phyloP scores from a whole-genome alignment of 1,140 invertebrate genomes.

The Rhynchophorus ferrugineus region DNA sequence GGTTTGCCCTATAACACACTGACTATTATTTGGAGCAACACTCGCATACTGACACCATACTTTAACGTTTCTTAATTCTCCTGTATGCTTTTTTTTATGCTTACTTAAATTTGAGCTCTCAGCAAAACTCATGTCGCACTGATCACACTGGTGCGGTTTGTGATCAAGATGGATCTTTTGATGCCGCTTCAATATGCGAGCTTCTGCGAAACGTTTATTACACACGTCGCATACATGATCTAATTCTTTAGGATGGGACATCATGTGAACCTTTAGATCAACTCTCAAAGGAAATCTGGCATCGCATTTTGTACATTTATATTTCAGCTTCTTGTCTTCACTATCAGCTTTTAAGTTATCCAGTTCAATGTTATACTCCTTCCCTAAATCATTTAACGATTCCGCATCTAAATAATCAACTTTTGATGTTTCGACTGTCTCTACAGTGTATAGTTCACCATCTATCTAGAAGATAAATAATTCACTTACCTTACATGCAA shows the following conservation, averaged over 20 bases:
- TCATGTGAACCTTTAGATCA: slow-evolving; percentile 42
- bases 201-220: slow-evolving; percentile 43
- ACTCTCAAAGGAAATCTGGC: slow-evolving; percentile 36
- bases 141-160: slow-evolving; percentile 44
- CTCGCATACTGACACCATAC: background rate
- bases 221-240: slow-evolving; percentile 43
- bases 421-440: slow-evolving; percentile 1
- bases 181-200: slow-evolving; percentile 44
- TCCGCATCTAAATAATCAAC: background rate
- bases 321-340: slow-evolving; percentile 27
- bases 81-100: slow-evolving; percentile 46
- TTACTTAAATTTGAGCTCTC: slow-evolving; percentile 45
- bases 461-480: slow-evolving; percentile 10
- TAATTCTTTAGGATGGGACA: slow-evolving; percentile 38
- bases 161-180: slow-evolving; percentile 42
- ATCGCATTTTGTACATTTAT: slow-evolving; percentile 38
- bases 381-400: background rate
- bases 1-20: slow-evolving; percentile 40
- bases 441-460: slow-evolving; percentile 13
- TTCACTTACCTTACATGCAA: too few relatives aligned
- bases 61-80: slow-evolving; percentile 42
- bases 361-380: slow-evolving; percentile 9
- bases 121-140: slow-evolving; percentile 47
- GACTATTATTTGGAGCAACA: too few relatives aligned
- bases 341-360: background rate